Conservation (phyloP, 1,140 invertebrate genomes). For the Amyelois transitella region DNA sequence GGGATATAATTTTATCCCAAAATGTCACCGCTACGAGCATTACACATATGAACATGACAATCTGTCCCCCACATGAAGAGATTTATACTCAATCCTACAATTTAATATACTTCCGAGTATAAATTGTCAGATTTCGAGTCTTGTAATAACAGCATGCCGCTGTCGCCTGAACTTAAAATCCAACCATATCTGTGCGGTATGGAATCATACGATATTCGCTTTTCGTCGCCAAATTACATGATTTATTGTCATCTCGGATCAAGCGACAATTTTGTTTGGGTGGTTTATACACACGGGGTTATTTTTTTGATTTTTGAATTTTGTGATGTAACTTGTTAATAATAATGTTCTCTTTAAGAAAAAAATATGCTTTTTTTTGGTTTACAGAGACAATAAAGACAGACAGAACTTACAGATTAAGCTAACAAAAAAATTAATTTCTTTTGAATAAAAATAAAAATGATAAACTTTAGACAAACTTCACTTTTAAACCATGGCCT, state of each 20-base stretch:
- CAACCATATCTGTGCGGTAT: conserved; percentile 29
- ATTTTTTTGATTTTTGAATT: conserved; percentile 7
- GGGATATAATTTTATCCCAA: too few relatives aligned
- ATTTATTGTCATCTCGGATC: conserved; percentile 68
- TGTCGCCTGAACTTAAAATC: conserved; percentile 48
- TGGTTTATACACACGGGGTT: conserved; percentile 20
- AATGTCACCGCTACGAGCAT: not conserved
- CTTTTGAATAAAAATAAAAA: too few relatives aligned
- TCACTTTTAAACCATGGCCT: too few relatives aligned
- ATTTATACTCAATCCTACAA: conserved; percentile 24
- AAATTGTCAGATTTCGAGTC: conserved; percentile 34
- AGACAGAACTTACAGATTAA: too few relatives aligned
- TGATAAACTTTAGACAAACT: too few relatives aligned
- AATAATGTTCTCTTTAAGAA: too few relatives aligned
- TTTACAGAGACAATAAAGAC: too few relatives aligned
- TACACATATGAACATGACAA: conserved; percentile 1
- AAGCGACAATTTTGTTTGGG: conserved; percentile 29
- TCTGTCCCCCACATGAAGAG: not conserved
- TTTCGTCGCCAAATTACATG: conserved; percentile 66
- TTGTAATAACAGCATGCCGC: conserved; percentile 44
- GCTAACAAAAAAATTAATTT: too few relatives aligned
- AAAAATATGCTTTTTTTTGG: too few relatives aligned
- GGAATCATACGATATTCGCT: conserved; percentile 30
- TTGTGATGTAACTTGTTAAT: too few relatives aligned
- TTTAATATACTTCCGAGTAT: conserved; percentile 27